Evolutionary conservation across 2,113 vertebrate species (phyloP).

Genomic region (Orcinus orca): DNA sequence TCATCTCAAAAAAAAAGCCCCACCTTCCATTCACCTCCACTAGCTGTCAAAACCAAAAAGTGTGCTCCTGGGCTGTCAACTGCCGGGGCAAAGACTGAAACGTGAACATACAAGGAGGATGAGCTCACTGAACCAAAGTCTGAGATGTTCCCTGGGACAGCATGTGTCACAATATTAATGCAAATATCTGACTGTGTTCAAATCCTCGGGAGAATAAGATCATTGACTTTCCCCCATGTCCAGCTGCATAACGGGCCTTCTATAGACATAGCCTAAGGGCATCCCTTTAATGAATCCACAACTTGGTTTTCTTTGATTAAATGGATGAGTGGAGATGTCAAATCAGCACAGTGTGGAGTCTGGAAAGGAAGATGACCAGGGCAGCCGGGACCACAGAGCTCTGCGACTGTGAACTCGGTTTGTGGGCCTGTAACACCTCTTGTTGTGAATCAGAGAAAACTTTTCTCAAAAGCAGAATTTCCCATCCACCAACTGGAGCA

Average conservation of each 20-base stretch:
- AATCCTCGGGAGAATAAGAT: neutral
- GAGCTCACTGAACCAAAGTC: neutral
- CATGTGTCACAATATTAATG: constrained; percentile 42
- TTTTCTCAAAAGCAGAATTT: constrained; percentile 24
- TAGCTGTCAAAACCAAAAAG: constrained; percentile 21
- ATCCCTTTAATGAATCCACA: neutral
- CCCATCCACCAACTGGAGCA: neutral
- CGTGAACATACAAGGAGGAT: neutral
- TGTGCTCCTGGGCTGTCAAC: neutral
- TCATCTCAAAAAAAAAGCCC: neutral
- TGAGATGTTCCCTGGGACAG: neutral
- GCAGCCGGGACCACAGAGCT: accelerated
- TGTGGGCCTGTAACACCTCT: neutral
- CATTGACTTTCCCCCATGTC: neutral
- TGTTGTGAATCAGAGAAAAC: neutral
- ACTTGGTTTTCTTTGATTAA: constrained; percentile 12
- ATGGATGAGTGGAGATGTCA: neutral
- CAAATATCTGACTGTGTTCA: neutral
- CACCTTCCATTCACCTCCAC: neutral
- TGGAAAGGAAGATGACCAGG: neutral
- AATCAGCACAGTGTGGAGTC: neutral
- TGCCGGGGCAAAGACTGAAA: neutral
- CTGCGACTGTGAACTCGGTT: accelerated
- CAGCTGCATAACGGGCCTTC: neutral
- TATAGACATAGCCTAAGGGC: neutral